Base-by-base conservation (phyloP, 2,888 invertebrate species). In the Hyles lineata region DNA sequence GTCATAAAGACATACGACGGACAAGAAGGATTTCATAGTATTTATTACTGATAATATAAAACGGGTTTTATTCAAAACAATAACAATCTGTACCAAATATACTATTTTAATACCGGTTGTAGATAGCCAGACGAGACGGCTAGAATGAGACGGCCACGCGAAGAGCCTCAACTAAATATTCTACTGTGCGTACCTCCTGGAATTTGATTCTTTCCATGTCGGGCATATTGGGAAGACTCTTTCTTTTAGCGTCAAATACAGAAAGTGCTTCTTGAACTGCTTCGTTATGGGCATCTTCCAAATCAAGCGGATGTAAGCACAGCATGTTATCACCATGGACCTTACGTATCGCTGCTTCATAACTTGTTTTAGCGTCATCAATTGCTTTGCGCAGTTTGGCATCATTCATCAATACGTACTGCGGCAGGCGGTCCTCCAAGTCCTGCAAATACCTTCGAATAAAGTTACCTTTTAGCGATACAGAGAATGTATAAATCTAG, bases 141-240 rank as follows among this genome's bases (percentile, higher is more conserved):
- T 11, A 3, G 43, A 15, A 43, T 1, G n/a, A 1, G n/a, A n/a
- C 5, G n/a, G 4, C n/a, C 15, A 43, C 43, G 43, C 11, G 43
- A 43, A 11, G 15, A 15, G 15, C 15, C 43, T 11, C 3, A 15
- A 43, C 15, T 43, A 15, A 11, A 43, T 43, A 55, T 6, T 55
- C n/a, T n/a, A n/a, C 1, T 55, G 55, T n/a, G 19, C 23, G 2
- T 60, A 73, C 69, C 71, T 72, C 21, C 11, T 43, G 21, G 3
- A 75, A 75, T 69, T 71, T 74, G 9, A 63, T 69, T 59, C 74
- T 75, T 7, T 77, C 79, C 2, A 73, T 58, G 6, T 79, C 79
- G 19, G 21, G 70, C n/a, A 58, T 59, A 11, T 58, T 61, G 1
- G 62, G 17, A 15, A 35, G 15, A 25, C 11, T 52, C 23, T 70